These are phyloP conservation scores for Liodrosophila aerea DNA, from an alignment of 2,888 invertebrate genomes.

Conservation along the genomic window DNA sequence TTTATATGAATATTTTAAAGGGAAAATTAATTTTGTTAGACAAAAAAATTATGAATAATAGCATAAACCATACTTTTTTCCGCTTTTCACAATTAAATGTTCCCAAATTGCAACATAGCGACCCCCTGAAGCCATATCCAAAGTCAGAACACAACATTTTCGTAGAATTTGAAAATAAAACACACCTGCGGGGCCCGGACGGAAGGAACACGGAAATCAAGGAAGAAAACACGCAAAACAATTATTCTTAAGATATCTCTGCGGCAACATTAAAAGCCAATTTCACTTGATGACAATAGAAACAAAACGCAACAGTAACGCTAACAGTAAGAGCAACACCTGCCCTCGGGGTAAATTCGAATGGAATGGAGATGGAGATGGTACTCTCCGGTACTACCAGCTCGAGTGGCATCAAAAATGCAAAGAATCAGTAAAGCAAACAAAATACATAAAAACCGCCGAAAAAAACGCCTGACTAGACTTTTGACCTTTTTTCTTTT, in stretches of 20 bases:
- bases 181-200: constrained; percentile 63
- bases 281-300: constrained; percentile 82
- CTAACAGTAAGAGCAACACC: constrained; percentile 42
- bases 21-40: too few relatives aligned
- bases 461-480: constrained; percentile 44
- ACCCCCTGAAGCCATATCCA: too few relatives aligned
- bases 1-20: too few relatives aligned
- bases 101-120: too few relatives aligned
- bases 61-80: too few relatives aligned
- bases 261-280: constrained; percentile 83
- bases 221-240: constrained; percentile 81
- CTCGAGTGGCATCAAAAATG: constrained; percentile 58
- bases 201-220: constrained; percentile 58
- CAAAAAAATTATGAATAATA: too few relatives aligned
- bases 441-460: constrained; percentile 49
- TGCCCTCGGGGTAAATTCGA: constrained; percentile 52
- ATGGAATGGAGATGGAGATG: constrained; percentile 8
- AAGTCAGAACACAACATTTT: too few relatives aligned
- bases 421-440: constrained; percentile 77
- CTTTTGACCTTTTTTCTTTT: constrained; percentile 50
- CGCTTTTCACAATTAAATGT: too few relatives aligned
- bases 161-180: constrained; percentile 47
- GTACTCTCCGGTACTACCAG: neutral
- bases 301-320: constrained; percentile 54
- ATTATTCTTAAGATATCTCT: constrained; percentile 83